Conservation (phyloP, 2,113 vertebrate genomes). For the Athene cunicularia region DNA sequence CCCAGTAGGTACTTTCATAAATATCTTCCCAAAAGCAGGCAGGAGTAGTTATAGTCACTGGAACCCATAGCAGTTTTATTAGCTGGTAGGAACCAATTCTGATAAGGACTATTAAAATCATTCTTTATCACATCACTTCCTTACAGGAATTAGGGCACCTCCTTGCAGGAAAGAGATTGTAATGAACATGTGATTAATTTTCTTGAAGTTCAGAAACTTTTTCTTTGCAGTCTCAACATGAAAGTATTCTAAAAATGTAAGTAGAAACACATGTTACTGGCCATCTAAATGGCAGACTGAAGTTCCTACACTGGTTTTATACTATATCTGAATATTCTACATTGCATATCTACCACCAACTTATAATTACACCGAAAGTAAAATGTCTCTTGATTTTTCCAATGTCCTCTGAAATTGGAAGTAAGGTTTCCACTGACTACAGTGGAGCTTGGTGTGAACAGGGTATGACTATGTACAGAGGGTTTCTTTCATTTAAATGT, state of each 20-base stretch:
- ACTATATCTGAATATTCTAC: not conserved
- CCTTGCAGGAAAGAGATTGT: not conserved
- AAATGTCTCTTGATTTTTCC: not conserved
- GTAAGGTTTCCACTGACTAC: not conserved
- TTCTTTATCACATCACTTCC: not conserved
- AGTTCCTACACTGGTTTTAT: not conserved
- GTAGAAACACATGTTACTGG: not conserved
- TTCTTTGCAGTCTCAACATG: not conserved
- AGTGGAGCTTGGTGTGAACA: not conserved
- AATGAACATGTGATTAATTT: not conserved
- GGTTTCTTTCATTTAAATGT: not conserved
- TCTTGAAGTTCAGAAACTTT: not conserved
- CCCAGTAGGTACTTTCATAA: not conserved
- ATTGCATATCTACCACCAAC: not conserved
- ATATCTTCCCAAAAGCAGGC: not conserved
- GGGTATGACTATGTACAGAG: not conserved
- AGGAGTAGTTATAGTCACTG: not conserved
- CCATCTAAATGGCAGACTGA: not conserved
- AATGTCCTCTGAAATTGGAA: not conserved
- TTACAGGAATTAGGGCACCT: not conserved
- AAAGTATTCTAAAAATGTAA: not conserved
- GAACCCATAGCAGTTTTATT: not conserved
- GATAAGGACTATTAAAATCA: not conserved
- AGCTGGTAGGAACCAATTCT: not conserved
- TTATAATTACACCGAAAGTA: not conserved